Conservation (phyloP, 2,888 invertebrate genomes). For the Phrixothrix hirtus region DNA sequence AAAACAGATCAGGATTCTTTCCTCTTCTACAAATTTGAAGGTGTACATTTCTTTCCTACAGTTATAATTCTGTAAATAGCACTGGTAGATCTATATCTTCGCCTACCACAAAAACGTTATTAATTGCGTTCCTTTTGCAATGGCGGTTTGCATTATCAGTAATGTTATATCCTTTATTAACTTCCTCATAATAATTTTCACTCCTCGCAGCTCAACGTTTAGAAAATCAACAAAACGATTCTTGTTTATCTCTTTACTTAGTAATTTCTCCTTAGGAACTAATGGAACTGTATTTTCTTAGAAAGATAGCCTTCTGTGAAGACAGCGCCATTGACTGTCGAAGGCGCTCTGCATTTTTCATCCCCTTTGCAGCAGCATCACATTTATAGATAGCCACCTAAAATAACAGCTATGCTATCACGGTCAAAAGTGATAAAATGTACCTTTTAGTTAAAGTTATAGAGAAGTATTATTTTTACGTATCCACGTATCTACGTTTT, state of each 20-base stretch:
- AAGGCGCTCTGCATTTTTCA: not conserved
- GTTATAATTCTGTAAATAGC: constrained; percentile 1
- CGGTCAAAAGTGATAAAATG: no score
- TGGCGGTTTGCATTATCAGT: constrained; percentile 29
- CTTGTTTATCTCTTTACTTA: not conserved
- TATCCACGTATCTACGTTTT: no score
- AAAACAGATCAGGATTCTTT: not conserved
- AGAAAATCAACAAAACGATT: no score
- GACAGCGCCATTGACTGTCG: not conserved
- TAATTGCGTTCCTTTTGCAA: constrained; percentile 18
- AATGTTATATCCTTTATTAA: constrained; percentile 31
- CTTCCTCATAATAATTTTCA: constrained; percentile 25
- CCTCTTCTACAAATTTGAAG: not conserved
- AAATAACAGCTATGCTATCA: no score
- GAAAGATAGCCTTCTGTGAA: not conserved
- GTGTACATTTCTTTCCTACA: not conserved
- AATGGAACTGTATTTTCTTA: not conserved
- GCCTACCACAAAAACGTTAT: constrained; percentile 25
- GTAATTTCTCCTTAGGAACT: not conserved
- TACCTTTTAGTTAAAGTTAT: no score
- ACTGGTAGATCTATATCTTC: constrained; percentile 34
- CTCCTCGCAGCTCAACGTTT: constrained; percentile 18
- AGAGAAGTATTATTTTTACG: no score
- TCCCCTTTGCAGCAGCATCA: no score
- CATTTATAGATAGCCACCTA: no score